Base-by-base conservation (phyloP, 2,113 vertebrate genomes). In the Turdus rufiventris region DNA sequence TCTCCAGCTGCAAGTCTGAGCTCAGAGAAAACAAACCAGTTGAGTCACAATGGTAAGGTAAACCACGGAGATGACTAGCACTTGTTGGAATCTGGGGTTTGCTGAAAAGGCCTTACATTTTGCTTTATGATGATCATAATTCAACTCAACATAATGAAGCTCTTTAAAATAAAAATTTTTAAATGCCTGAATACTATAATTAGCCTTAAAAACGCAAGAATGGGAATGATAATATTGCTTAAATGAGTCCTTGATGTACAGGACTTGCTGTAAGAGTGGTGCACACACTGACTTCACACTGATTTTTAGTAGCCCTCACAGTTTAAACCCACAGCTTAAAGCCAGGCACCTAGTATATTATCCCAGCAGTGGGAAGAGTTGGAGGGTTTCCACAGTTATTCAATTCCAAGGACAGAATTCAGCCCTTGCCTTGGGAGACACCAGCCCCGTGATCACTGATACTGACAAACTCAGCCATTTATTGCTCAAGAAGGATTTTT, bases 381-480 rank as follows among this genome's bases (percentile, higher is more conserved):
- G 77, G 50, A 84, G 58, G 10, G 5, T 87, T 97, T 85, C 94
- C 93, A 82, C 15, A 83, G n/a, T 70, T 71, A 73, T 40, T 94
- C 63, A 81, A 21, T 58, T 77, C 54, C 60, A 84, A 88, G 88
- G 70, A 78, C 57, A 81, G 28, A 74, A 53, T 66, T 75, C 93
- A 93, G 76, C 70, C 68, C 57, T 87, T 85, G 82, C 89, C 89
- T 81, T 96, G 87, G 78, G 81, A 96, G 94, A 85, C 92, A 87
- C 86, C 71, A 65, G 66, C 91, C 93, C 95, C 87, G 29, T 89
- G 95, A 97, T 96, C 96, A 96, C 54, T 38, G 97, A 81, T 70
- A 96, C 88, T 50, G 73, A 92, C 96, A 91, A 97, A 95, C 93
- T 97, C 96, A 82, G 95, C 71, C 66, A 1, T 97, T 96, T 95